Conservation (phyloP, 2,113 vertebrate genomes). For the Indri indri region DNA sequence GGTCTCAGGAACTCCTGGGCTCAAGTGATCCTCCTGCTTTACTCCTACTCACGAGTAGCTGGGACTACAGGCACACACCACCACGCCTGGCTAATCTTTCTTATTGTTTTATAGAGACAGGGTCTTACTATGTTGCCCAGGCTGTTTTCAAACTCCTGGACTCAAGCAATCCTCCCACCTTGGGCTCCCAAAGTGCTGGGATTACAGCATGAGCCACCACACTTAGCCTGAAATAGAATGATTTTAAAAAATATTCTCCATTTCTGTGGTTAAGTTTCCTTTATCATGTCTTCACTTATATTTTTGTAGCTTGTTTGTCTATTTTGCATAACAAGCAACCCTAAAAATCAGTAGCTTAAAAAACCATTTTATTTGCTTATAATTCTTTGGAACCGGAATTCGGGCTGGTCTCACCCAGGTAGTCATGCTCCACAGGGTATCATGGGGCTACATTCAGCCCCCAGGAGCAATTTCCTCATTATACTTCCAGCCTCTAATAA, state of each 20-base stretch:
- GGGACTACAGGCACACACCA: too few species aligned
- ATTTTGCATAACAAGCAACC: not conserved
- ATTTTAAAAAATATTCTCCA: not conserved
- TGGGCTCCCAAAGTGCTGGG: too few species aligned
- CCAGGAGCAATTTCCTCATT: not conserved
- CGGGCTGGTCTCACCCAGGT: not conserved
- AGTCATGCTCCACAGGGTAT: not conserved
- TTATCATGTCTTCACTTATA: not conserved
- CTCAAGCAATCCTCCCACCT: too few species aligned
- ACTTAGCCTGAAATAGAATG: too few species aligned
- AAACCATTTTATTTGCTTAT: not conserved
- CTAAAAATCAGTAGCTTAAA: not conserved
- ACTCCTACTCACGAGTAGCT: too few species aligned
- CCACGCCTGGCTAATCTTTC: too few species aligned
- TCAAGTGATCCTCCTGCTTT: too few species aligned
- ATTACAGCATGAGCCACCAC: too few species aligned
- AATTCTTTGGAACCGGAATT: not conserved
- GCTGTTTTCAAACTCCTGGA: too few species aligned
- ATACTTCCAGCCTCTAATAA: not conserved
- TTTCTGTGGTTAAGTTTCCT: not conserved
- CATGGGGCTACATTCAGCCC: not conserved
- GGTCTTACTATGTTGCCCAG: too few species aligned
- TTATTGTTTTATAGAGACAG: too few species aligned
- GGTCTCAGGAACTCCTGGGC: too few species aligned
- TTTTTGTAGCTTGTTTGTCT: not conserved